These are phyloP conservation scores for Sturnus vulgaris DNA, from an alignment of 2,113 vertebrate species.

Conservation along the genomic window DNA sequence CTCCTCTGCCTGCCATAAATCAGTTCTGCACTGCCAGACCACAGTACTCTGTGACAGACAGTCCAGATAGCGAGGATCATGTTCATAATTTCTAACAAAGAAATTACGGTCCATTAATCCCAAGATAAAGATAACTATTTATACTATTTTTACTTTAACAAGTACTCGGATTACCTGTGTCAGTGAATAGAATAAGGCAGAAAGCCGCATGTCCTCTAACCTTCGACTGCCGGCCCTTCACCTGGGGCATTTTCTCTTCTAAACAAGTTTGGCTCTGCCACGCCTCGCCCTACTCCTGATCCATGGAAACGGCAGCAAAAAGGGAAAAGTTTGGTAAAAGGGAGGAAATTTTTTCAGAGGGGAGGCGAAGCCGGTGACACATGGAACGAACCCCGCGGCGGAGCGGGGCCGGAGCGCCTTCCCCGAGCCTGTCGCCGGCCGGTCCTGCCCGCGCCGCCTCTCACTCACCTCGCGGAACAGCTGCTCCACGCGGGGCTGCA, in stretches of 20 bases:
- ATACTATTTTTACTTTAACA: too few species aligned
- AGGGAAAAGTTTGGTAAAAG: fast-evolving
- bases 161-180: neutral
- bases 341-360: fast-evolving
- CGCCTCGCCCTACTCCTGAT: neutral
- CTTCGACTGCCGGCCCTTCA: fast-evolving
- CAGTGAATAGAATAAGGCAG: neutral
- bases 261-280: neutral
- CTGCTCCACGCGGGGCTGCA: slow-evolving; percentile 76
- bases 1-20: neutral
- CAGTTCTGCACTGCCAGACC: neutral
- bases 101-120: neutral
- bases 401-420: neutral
- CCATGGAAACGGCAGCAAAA: fast-evolving
- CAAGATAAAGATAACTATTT: neutral
- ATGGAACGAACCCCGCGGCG: neutral
- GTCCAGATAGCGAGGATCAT: neutral
- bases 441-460: neutral
- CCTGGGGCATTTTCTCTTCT: neutral
- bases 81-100: neutral
- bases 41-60: neutral
- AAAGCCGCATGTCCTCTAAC: neutral
- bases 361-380: neutral
- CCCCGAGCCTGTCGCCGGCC: fast-evolving
- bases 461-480: slow-evolving; percentile 84